Conservation (phyloP, 2,888 invertebrate genomes). For the Nephrotoma guestfalica region DNA sequence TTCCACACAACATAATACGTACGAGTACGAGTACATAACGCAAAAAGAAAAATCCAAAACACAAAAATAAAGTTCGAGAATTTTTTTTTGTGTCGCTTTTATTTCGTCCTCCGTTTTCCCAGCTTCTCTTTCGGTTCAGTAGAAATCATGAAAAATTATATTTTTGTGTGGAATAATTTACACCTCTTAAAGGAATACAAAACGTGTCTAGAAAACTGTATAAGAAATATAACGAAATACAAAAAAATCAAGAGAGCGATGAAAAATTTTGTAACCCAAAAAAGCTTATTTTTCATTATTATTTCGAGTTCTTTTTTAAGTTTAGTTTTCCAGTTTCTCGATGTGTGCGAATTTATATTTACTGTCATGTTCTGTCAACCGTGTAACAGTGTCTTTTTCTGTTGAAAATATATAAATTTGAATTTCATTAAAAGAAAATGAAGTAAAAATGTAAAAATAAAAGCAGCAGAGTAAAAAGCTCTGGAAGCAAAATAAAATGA, state of each 20-base stretch:
- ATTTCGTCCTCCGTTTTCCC: background rate
- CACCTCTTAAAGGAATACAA: background rate
- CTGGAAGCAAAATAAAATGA: background rate
- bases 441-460: background rate
- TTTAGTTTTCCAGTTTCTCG: background rate
- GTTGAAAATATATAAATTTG: background rate
- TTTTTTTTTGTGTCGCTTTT: background rate
- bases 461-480: background rate
- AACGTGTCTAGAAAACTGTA: background rate
- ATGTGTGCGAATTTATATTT: background rate
- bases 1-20: background rate
- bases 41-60: background rate
- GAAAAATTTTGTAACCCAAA: background rate
- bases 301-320: background rate
- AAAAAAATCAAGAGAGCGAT: background rate
- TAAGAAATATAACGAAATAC: background rate
- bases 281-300: background rate
- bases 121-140: background rate
- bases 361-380: background rate
- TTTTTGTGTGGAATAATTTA: background rate
- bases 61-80: background rate
- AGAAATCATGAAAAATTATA: background rate
- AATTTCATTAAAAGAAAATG: background rate
- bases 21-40: background rate
- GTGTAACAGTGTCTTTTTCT: background rate